Base-by-base conservation (phyloP, 2,888 invertebrate species). In the Drosophila rellima region DNA sequence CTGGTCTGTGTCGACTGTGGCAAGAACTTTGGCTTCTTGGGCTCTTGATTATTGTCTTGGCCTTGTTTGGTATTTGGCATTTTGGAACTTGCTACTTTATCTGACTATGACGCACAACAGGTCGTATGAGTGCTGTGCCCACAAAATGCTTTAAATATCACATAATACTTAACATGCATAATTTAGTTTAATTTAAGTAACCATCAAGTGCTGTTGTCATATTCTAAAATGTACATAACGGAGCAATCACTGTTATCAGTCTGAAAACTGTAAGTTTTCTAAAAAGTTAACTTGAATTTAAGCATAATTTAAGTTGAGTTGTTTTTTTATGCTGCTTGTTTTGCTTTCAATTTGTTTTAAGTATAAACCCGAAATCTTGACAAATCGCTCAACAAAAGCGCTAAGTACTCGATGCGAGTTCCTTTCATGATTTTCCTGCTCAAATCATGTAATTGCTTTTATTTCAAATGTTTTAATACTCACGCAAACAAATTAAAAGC, bases 381-480 rank as follows among this genome's bases (percentile, higher is more conserved):
- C 55, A 52, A 66, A 44, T 47, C 55, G 35, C 31, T 35, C 18
- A 40, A 37, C 23, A 40, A 50, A 51, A 39, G 50, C 37, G 68
- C 26, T 52, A 66, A 65, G 55, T 55, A 60, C 39, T n/a, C 6
- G 8, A 37, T 20, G 50, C 0, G 10, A 33, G n/a, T 15, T 18
- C 5, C 40, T n/a, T 18, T 13, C 20, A 13, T 4, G 48, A 18
- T 7, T 48, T 29, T 20, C 1, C 17, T 2, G 7, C 47, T 15
- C 31, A 13, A 29, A 15, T 13, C 10, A 20, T 33, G 20, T 59
- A 59, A 50, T 62, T 63, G 76, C 56, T 70, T 71, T 56, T 17
- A 20, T 76, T 82, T 63, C 44, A 75, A 82, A 78, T 79, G 79
- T 70, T 79, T 79, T 56, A 66, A 82, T 79, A 79, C 61, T 63